Base-by-base conservation (phyloP, 2,888 invertebrate genomes). In the Tetragonula carbonaria region DNA sequence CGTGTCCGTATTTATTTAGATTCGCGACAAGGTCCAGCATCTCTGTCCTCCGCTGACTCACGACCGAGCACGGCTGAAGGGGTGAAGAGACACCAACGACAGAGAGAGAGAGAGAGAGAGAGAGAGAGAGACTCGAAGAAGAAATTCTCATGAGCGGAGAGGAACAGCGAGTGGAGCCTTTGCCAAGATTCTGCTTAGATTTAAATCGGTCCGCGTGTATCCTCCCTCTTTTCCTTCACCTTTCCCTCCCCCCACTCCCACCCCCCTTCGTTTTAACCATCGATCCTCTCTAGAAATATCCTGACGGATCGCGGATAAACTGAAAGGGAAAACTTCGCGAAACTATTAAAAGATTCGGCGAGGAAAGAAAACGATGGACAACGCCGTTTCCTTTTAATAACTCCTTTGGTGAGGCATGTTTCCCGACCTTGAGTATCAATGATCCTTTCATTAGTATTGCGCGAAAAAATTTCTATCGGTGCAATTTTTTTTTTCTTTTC, bases 1-100 rank as follows among this genome's bases (percentile, higher is more conserved):
- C 73, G 73, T 68, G 85, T 74, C 80, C 88, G 92, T 91, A 92
- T 92, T 93, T 93, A 93, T 93, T 92, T 92, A 91, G 90, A 93
- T 92, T 90, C 91, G 87, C 90, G 89, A 77, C 85, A 85, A 80
- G 91, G 90, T 93, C 91, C 73, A 71, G 78, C 77, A 66, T 78
- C 82, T 82, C 28, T 70, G 72, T 85, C 71, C 72, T 73, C 74
- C 79, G 74, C 74, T 50, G 75, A 83, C 72, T 87, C 88, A 86
- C 76, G 78, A 45, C 59, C 62, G 21, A 63, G 70, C 80, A 73
- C 68, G 80, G 68, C 55, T 63, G 57, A 50, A 50, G 51, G 57
- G 45, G 55, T 6, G 57, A 11, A 55, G 45, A 21, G 6, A 50
- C 65, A 38, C 21, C 45, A 53, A 6, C 11, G 14, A 18, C 63